These are phyloP conservation scores for Phymastichus coffea DNA, from an alignment of 1,140 invertebrate species.

Conservation along the genomic window DNA sequence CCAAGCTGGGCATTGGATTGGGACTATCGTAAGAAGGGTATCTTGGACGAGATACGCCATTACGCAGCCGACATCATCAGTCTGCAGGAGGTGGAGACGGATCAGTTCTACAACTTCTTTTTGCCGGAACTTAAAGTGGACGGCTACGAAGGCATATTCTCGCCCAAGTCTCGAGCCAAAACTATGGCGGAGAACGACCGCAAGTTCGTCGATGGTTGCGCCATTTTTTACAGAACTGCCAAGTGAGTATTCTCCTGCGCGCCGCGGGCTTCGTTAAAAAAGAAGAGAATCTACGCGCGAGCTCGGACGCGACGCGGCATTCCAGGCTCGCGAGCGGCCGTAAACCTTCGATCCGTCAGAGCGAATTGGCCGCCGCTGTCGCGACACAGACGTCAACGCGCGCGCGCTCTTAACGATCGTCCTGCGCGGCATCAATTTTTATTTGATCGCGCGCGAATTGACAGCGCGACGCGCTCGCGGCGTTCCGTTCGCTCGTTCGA, in stretches of 20 bases:
- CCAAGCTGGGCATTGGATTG: slow-evolving; percentile 96
- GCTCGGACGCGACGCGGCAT: no score
- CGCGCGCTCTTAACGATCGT: no score
- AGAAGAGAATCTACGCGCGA: no score
- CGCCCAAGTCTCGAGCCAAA: slow-evolving; percentile 96
- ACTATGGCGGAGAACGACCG: slow-evolving; percentile 96
- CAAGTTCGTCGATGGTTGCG: slow-evolving; percentile 98
- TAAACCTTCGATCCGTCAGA: no score
- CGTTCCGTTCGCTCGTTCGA: no score
- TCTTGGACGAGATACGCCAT: slow-evolving; percentile 93
- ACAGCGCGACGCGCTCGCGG: no score
- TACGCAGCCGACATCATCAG: slow-evolving; percentile 98
- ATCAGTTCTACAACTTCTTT: slow-evolving; percentile 98
- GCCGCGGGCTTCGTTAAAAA: no score
- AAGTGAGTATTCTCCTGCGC: slow-evolving; percentile 75
- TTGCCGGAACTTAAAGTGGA: slow-evolving; percentile 89
- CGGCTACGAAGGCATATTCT: slow-evolving; percentile 98
- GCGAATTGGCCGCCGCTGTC: no score
- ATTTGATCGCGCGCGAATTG: no score
- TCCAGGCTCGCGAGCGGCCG: no score
- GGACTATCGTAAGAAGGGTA: slow-evolving; percentile 98
- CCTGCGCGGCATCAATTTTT: no score
- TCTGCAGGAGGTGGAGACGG: slow-evolving; percentile 97
- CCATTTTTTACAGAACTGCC: slow-evolving; percentile 92
- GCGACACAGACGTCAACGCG: no score